Evolutionary conservation across 2,888 invertebrate genomes (phyloP).

Genomic region (Deroplatys truncata): DNA sequence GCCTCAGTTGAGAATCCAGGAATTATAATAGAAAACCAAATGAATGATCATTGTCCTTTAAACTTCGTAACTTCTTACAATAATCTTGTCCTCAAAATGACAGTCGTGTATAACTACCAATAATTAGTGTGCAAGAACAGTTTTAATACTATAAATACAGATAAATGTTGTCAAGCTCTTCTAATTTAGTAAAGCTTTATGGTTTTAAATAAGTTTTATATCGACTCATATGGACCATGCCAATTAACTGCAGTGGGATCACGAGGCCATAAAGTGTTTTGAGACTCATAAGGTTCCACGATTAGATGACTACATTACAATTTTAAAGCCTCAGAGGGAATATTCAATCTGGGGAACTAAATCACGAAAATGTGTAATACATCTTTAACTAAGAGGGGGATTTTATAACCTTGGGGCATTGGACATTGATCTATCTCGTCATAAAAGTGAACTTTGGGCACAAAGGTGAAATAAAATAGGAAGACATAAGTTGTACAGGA

Average conservation of each 20-base stretch:
- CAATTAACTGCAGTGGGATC: background rate
- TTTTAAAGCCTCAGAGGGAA: background rate
- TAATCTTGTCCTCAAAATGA: no score
- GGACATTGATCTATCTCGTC: background rate
- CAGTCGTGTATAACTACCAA: no score
- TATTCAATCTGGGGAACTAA: background rate
- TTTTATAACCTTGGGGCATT: background rate
- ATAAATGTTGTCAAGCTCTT: no score
- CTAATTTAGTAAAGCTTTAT: background rate
- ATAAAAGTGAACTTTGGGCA: background rate
- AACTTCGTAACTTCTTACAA: no score
- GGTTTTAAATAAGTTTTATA: background rate
- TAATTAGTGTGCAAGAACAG: no score
- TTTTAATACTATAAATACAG: no score
- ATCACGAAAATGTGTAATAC: background rate
- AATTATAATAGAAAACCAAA: no score
- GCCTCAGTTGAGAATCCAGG: no score
- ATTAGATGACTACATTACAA: background rate
- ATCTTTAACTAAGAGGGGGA: background rate
- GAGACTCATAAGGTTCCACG: background rate
- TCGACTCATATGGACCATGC: background rate
- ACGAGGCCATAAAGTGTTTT: background rate
- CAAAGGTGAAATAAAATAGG: background rate
- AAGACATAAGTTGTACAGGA: background rate
- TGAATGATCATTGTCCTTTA: no score